Base-by-base conservation (phyloP, 1,140 invertebrate species). In the Drosophila jambulina region DNA sequence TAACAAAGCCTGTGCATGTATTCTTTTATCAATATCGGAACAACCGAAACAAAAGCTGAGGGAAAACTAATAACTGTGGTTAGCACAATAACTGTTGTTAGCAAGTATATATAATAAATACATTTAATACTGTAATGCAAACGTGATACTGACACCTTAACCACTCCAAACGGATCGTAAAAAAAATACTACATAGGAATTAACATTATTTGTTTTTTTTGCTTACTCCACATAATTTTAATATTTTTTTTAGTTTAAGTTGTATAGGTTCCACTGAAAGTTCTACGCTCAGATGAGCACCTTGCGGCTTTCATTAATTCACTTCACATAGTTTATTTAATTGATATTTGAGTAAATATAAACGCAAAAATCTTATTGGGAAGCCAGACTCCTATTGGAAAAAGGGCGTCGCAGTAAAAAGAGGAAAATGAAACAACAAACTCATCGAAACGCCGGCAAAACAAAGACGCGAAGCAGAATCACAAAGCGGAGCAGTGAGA, bases 401-500 rank as follows among this genome's bases (percentile, higher is more conserved):
- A 90, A 91, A 85, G 85, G 85, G 85, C 85, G 85, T 90, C 64
- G 60, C 70, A 81, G 34, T 21, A 40, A 29, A 51, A 36, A 70
- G 42, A 64, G 77, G 43, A 56, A 51, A 59, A 59, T 23, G 8
- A 70, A 34, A 70, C 49, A 70, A 70, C 68, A 59, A 71, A 49
- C 42, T 40, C 43, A n/a, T 29, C 29, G 34, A 78, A 80, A 80
- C 43, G 86, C 86, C 85, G 85, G 85, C 85, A 90, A 85, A 90
- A 90, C 86, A 90, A 90, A 90, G 81, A 82, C 86, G 83, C 83
- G 82, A 86, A 86, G 71, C 32, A 65, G 43, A 46, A 48, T 23
- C 58, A 75, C 75, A 81, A 86, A 85, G 63, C 67, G 56, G 51
- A 80, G 25, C 51, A 60, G 54, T 36, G 67, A 72, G 29, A 71